phyloP scores from a whole-genome alignment of 1,140 invertebrate species.

The Scaptomyza montana region DNA sequence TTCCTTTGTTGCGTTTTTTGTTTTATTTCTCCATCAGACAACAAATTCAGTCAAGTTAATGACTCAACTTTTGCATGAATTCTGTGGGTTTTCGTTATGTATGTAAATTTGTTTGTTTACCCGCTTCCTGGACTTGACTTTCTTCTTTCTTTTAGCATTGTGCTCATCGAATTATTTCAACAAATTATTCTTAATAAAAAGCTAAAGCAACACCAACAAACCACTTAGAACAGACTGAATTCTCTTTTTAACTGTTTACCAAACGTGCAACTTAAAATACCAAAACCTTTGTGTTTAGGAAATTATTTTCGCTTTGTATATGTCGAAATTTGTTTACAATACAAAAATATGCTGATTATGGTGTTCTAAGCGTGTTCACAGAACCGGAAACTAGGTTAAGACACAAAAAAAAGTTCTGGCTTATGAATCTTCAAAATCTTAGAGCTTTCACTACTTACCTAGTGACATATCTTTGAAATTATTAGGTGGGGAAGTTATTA shows the following conservation, averaged over 20 bases:
- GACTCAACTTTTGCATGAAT: conserved; percentile 33
- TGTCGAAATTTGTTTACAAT: conserved; percentile 15
- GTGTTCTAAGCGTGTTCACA: conserved; percentile 34
- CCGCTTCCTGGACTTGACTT: conserved; percentile 30
- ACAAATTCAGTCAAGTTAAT: conserved; percentile 32
- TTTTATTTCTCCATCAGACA: background rate
- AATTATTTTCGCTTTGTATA: conserved; percentile 20
- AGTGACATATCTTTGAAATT: background rate
- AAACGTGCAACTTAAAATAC: conserved; percentile 69
- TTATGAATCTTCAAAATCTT: conserved; percentile 21
- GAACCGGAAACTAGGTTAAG: conserved; percentile 40
- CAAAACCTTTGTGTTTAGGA: conserved; percentile 42
- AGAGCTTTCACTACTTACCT: conserved; percentile 26
- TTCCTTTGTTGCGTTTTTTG: conserved; percentile 10
- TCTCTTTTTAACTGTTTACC: background rate
- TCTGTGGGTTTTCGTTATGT: conserved; percentile 22
- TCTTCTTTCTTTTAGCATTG: conserved; percentile 48
- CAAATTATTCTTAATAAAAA: conserved; percentile 31
- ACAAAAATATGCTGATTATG: background rate
- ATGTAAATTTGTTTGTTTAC: conserved; percentile 7
- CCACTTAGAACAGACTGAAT: background rate
- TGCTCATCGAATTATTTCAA: conserved; percentile 43
- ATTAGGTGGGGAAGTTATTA: background rate
- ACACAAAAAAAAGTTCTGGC: conserved; percentile 11
- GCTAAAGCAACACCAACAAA: conserved; percentile 22